phyloP scores from a whole-genome alignment of 2,113 vertebrate genomes.

The Rhinichthys klamathensis region DNA sequence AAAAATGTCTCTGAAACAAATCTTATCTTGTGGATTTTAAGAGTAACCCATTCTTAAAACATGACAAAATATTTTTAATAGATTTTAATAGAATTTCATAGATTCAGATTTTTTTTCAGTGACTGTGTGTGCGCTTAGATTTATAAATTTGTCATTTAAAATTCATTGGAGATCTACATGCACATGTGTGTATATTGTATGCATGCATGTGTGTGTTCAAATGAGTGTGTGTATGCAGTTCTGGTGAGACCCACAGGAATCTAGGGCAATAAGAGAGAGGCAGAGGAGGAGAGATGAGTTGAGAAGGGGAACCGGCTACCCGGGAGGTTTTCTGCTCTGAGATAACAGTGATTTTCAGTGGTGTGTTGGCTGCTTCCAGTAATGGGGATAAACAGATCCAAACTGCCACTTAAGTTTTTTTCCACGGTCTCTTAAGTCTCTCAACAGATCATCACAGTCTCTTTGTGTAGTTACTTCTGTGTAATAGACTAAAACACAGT shows the following conservation, averaged over 20 bases:
- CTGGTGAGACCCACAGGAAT: constrained; percentile 5
- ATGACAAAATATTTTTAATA: neutral
- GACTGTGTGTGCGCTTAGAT: neutral
- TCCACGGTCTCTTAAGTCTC: neutral
- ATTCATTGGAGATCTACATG: neutral
- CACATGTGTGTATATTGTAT: neutral
- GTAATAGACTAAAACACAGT: neutral
- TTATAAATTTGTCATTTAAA: constrained; percentile 1
- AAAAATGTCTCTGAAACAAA: neutral
- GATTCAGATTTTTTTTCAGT: neutral
- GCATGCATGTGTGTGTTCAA: neutral
- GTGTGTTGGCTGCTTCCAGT: constrained; percentile 27
- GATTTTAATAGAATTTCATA: no score
- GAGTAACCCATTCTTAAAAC: neutral
- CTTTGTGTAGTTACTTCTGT: neutral
- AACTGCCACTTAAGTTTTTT: constrained; percentile 20
- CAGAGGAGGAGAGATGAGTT: neutral
- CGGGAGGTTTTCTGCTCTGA: neutral
- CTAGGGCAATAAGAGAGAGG: constrained; percentile 32
- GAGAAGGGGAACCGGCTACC: neutral
- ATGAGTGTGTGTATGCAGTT: constrained; percentile 7
- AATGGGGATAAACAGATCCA: constrained; percentile 43
- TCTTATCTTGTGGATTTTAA: neutral
- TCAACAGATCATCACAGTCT: constrained; percentile 1
- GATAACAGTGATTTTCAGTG: constrained; percentile 24